These are phyloP conservation scores for Crotalus viridis DNA, from an alignment of 2,113 vertebrate genomes.

Conservation along the genomic window DNA sequence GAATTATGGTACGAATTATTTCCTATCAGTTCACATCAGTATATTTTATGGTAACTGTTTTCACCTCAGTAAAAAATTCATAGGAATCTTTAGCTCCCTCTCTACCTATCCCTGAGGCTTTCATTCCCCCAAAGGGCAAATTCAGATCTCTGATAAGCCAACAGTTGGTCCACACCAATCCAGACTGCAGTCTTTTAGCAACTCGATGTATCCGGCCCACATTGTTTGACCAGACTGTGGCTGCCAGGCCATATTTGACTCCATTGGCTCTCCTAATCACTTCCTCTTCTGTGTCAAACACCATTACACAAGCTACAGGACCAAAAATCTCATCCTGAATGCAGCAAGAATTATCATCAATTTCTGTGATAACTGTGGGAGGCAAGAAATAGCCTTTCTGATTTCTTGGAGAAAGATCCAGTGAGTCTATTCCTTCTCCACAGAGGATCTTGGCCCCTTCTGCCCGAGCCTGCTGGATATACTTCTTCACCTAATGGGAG, in stretches of 20 bases:
- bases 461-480: constrained; percentile 77
- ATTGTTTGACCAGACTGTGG: constrained; percentile 85
- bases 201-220: constrained; percentile 85
- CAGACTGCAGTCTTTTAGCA: constrained; percentile 81
- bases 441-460: constrained; percentile 88
- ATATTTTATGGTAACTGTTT: constrained; percentile 89
- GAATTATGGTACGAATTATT: constrained; percentile 6
- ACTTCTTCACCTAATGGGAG: constrained; percentile 80
- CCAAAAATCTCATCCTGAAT: constrained; percentile 99
- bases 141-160: constrained; percentile 95
- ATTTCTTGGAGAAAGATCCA: constrained; percentile 76
- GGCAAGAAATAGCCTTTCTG: constrained; percentile 88
- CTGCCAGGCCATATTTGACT: constrained; percentile 87
- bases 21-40: constrained; percentile 61
- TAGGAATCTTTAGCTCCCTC: constrained; percentile 93
- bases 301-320: constrained; percentile 86
- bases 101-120: constrained; percentile 89
- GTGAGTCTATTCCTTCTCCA: constrained; percentile 84
- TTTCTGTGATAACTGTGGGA: constrained; percentile 83
- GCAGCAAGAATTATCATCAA: constrained; percentile 82
- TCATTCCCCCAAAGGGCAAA: constrained; percentile 96
- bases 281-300: constrained; percentile 90
- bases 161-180: constrained; percentile 95
- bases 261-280: constrained; percentile 83
- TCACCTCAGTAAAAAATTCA: constrained; percentile 95